These are phyloP conservation scores for Pangasius larnaudii DNA, from an alignment of 2,797 vertebrate species.

Conservation along the genomic window DNA sequence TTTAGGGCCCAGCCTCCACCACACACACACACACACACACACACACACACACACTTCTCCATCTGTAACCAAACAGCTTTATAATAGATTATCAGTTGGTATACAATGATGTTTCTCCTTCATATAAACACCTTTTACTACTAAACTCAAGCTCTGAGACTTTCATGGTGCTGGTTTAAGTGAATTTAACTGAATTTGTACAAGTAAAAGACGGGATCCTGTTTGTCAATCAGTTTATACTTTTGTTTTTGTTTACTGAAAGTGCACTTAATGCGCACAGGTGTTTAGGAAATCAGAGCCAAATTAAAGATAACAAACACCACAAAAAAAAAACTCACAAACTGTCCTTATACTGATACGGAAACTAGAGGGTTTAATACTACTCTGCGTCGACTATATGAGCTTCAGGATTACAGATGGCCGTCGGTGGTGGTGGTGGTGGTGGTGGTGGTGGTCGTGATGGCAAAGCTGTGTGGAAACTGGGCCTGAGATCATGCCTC, in stretches of 20 bases:
- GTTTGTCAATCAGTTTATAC: not conserved
- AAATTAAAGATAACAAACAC: not conserved
- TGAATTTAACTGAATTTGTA: not conserved
- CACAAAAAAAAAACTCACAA: not conserved
- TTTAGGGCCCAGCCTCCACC: slow-evolving; percentile 59
- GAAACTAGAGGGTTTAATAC: not conserved
- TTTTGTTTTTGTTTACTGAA: not conserved
- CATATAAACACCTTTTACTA: not conserved
- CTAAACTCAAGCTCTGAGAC: not conserved
- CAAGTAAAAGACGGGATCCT: not conserved
- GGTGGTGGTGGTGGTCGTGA: not conserved
- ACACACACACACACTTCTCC: not conserved
- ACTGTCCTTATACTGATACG: too few species aligned
- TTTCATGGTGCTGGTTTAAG: not conserved
- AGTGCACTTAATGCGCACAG: not conserved
- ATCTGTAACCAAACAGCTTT: not conserved
- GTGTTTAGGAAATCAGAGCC: not conserved
- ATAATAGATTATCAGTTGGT: not conserved
- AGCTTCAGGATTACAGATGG: not conserved
- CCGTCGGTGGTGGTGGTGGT: not conserved
- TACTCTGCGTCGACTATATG: not conserved
- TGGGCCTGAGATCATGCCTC: slow-evolving; percentile 64
- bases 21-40: not conserved
- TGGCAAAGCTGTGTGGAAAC: slow-evolving; percentile 36
- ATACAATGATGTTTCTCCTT: not conserved